A percentile compares a stretch with the other conserved stretches of the same genome.
These are phyloP conservation scores for Halichoerus grypus DNA, from an alignment of 2,113 vertebrate species.

Conservation along the genomic window DNA sequence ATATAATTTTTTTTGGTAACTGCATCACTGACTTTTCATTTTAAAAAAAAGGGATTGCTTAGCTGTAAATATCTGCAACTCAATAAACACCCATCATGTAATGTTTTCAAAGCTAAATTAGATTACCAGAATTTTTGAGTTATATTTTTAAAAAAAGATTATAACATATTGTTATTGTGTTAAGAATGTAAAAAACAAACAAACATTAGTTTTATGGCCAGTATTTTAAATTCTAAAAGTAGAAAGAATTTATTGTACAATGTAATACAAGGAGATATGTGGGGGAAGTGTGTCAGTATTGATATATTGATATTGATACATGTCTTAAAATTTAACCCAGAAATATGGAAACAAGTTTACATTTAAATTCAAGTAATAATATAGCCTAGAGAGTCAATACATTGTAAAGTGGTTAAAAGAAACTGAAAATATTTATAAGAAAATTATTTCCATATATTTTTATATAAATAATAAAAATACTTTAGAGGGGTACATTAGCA, in stretches of 20 bases:
- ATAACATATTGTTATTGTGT: not conserved
- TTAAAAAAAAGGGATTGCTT: not conserved
- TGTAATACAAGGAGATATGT: not conserved
- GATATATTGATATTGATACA: not conserved
- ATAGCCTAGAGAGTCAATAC: not conserved
- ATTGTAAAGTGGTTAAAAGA: not conserved
- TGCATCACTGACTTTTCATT: too few relatives aligned
- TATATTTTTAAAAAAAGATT: not conserved
- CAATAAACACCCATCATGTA: not conserved
- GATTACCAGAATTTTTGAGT: not conserved
- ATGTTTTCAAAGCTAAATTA: constrained; percentile 2
- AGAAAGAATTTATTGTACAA: not conserved
- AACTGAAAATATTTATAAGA: not conserved
- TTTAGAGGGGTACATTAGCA: not conserved
- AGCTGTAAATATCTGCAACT: not conserved
- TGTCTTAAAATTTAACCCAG: not conserved
- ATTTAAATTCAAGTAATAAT: not conserved
- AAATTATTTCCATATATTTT: not conserved
- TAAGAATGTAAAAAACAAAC: not conserved
- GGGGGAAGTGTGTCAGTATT: not conserved
- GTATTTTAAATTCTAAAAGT: constrained; percentile 27
- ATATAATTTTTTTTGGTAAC: not conserved
- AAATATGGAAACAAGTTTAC: not conserved
- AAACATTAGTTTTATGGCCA: not conserved
- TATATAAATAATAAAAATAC: not conserved